A percentile compares a stretch with the other conserved stretches of the same genome.
These are phyloP conservation scores for Amniataba percoides DNA, from an alignment of 2,797 vertebrate species.

Conservation along the genomic window DNA sequence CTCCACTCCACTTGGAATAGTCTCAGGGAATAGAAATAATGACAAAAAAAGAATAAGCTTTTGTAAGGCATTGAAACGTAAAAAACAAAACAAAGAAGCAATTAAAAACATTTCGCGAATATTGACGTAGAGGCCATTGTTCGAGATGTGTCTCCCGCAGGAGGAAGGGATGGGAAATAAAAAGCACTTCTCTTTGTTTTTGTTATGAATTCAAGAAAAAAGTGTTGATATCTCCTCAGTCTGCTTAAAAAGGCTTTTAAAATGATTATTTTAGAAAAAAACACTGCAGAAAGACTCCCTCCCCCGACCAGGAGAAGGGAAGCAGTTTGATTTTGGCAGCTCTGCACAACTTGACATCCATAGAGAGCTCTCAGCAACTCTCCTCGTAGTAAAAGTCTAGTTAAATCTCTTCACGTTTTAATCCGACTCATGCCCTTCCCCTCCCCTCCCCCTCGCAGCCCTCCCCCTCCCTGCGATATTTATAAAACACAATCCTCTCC, in stretches of 20 bases:
- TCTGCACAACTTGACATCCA: constrained; percentile 88
- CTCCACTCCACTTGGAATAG: constrained; percentile 75
- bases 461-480: constrained; percentile 77
- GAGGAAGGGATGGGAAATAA: constrained; percentile 86
- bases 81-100: constrained; percentile 83
- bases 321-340: constrained; percentile 88
- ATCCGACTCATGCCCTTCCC: constrained; percentile 74
- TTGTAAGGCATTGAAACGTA: constrained; percentile 86
- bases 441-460: constrained; percentile 47
- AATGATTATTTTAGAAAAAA: constrained; percentile 87
- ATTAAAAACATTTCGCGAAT: constrained; percentile 84
- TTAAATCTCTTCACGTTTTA: constrained; percentile 83
- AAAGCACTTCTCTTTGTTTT: constrained; percentile 88
- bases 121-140: constrained; percentile 84
- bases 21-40: constrained; percentile 82
- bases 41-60: constrained; percentile 77
- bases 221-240: constrained; percentile 83
- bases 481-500: constrained; percentile 85
- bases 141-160: constrained; percentile 80
- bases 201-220: constrained; percentile 85
- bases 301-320: constrained; percentile 73
- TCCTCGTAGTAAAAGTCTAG: constrained; percentile 84
- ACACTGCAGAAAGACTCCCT: constrained; percentile 84
- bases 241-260: constrained; percentile 89
- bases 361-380: constrained; percentile 82